Percentiles rank a stretch among this genome's conserved stretches.
Conservation (phyloP, 2,113 vertebrate genomes). For the Sceloporus undulatus region DNA sequence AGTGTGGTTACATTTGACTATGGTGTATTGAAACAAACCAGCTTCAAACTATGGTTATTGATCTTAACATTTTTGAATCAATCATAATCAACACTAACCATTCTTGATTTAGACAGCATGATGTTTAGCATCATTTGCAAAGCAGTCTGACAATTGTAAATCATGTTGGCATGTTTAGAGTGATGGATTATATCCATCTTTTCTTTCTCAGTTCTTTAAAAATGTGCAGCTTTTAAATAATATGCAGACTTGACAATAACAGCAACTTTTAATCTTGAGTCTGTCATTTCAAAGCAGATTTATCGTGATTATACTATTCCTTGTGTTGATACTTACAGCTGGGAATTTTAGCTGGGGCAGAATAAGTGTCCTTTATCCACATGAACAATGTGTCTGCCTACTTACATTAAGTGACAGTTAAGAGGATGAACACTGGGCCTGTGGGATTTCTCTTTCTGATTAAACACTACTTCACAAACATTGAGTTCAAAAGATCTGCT, state of each 20-base stretch:
- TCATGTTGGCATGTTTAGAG: background rate
- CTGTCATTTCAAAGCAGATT: slow-evolving; percentile 6
- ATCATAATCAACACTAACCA: background rate
- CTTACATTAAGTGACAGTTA: background rate
- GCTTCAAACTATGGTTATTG: background rate
- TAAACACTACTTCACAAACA: background rate
- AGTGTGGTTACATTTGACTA: background rate
- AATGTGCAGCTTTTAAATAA: background rate
- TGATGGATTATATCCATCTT: background rate
- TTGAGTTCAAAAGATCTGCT: background rate
- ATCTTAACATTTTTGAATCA: background rate
- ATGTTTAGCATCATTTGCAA: background rate
- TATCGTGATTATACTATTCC: background rate
- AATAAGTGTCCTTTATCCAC: slow-evolving; percentile 7
- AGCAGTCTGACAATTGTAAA: background rate
- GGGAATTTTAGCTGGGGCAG: background rate
- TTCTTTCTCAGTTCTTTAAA: slow-evolving; percentile 6
- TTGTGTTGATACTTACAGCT: background rate
- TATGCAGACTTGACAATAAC: background rate
- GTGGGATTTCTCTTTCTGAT: slow-evolving; percentile 12
- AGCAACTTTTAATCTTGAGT: background rate
- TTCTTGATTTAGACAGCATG: background rate
- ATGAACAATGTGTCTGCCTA: background rate
- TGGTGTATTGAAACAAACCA: background rate
- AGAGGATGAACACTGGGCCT: background rate